phyloP scores from a whole-genome alignment of 2,888 invertebrate species.

The Geophilus truncorum region DNA sequence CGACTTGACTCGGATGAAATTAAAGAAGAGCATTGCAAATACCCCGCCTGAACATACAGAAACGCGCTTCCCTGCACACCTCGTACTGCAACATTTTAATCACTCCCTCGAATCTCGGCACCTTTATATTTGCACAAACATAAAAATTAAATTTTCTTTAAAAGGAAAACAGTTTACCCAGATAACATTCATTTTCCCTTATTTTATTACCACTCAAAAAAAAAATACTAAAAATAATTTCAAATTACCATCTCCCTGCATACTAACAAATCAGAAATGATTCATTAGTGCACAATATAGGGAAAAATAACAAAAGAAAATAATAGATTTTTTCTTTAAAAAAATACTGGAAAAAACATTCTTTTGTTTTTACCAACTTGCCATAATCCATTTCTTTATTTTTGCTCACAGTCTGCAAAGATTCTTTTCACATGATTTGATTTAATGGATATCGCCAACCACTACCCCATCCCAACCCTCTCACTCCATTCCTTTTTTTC shows the following conservation, averaged over 20 bases:
- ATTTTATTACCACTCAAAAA: neutral
- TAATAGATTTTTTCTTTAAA: neutral
- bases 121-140: neutral
- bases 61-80: neutral
- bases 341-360: neutral
- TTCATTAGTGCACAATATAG: neutral
- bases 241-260: neutral
- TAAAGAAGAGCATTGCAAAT: slow-evolving; percentile 1
- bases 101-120: neutral
- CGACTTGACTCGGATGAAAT: neutral
- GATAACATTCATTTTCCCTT: neutral
- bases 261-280: slow-evolving; percentile 15
- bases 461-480: neutral
- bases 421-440: slow-evolving; percentile 20
- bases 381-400: slow-evolving; percentile 16
- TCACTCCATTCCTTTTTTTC: neutral
- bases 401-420: slow-evolving; percentile 12
- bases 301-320: slow-evolving; percentile 5
- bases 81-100: neutral
- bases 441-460: slow-evolving; percentile 6
- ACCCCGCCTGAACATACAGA: neutral
- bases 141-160: neutral
- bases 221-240: neutral
- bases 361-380: slow-evolving; percentile 1
- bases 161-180: neutral